Percentiles rank a stretch among this genome's conserved stretches.
Conservation (phyloP, 2,113 vertebrate species). For the Procavia capensis region DNA sequence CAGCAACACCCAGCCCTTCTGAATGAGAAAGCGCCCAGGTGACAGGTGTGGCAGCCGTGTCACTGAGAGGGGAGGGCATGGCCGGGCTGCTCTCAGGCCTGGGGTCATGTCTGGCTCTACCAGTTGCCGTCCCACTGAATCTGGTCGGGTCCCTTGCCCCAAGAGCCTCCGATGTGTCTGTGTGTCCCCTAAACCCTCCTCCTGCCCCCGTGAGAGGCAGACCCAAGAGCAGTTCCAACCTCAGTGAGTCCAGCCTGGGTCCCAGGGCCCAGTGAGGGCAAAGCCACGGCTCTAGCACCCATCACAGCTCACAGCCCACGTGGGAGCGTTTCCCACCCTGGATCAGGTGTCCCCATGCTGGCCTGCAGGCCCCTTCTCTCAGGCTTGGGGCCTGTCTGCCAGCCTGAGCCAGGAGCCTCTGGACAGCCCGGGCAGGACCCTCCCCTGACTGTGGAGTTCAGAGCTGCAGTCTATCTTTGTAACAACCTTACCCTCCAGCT, state of each 20-base stretch:
- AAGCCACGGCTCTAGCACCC: no score
- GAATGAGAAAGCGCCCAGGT: not conserved
- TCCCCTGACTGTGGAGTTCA: not conserved
- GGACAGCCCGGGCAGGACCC: not conserved
- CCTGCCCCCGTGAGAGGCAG: no score
- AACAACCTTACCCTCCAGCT: not conserved
- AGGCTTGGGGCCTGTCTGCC: no score
- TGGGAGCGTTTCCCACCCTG: accelerated
- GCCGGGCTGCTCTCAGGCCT: not conserved
- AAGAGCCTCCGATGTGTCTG: not conserved
- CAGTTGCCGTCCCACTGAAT: no score
- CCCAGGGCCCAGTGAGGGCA: no score
- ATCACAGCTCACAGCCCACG: accelerated
- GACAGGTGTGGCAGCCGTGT: not conserved
- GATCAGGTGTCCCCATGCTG: not conserved
- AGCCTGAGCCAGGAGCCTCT: accelerated
- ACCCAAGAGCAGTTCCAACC: no score
- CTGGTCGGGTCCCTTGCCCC: not conserved
- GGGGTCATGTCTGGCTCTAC: not conserved
- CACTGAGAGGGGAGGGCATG: not conserved
- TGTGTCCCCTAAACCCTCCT: no score
- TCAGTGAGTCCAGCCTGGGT: no score
- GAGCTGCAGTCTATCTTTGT: not conserved
- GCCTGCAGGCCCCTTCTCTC: not conserved
- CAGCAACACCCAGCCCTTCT: not conserved